Percentiles rank a stretch among this genome's conserved stretches.
Evolutionary conservation across 2,113 vertebrate genomes (phyloP).

Genomic region (Zapus hudsonius): DNA sequence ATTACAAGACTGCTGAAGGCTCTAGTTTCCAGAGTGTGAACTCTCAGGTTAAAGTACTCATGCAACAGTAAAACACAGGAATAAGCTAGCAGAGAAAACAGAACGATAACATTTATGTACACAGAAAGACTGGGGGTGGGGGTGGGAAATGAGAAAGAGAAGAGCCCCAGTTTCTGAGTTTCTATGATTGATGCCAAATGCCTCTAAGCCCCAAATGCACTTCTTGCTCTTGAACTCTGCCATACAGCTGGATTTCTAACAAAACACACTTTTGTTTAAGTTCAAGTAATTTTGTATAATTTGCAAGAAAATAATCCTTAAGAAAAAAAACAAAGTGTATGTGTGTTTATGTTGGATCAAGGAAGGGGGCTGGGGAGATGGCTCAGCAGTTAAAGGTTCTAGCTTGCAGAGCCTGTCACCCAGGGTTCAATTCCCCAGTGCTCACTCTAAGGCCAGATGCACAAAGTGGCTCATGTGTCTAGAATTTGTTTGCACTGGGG

Average conservation of each 20-base stretch:
- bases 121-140: too few species aligned
- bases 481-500: too few species aligned
- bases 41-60: constrained; percentile 39
- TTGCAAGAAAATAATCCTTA: constrained; percentile 36
- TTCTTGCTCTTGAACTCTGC: constrained; percentile 16
- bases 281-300: constrained; percentile 29
- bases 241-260: constrained; percentile 12
- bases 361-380: too few species aligned
- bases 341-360: neutral
- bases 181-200: neutral
- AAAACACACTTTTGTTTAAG: constrained; percentile 17
- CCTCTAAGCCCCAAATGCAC: neutral
- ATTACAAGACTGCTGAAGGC: constrained; percentile 3
- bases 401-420: too few species aligned
- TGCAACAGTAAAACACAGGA: constrained; percentile 39
- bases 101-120: too few species aligned
- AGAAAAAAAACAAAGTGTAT: neutral
- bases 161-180: neutral
- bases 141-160: neutral
- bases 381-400: too few species aligned
- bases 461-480: too few species aligned
- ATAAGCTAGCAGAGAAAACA: neutral
- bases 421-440: too few species aligned
- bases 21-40: constrained; percentile 6
- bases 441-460: too few species aligned